phyloP scores from a whole-genome alignment of 2,113 vertebrate genomes.

The Junco hyemalis region DNA sequence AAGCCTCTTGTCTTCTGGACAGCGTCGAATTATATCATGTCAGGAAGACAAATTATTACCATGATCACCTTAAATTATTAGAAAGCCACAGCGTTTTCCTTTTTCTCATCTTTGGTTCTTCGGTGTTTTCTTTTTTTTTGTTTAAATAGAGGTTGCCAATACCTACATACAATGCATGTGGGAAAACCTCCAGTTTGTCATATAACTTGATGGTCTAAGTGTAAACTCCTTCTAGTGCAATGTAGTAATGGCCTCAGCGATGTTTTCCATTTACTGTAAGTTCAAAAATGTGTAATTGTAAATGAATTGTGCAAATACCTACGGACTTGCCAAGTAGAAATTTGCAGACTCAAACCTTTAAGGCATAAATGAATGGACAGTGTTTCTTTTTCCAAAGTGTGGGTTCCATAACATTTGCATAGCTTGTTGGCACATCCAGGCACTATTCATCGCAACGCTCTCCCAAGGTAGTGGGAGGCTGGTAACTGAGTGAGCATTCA shows the following conservation, averaged over 20 bases:
- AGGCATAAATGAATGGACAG: background rate
- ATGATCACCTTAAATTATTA: background rate
- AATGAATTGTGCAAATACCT: background rate
- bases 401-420: background rate
- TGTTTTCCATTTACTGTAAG: background rate
- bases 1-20: background rate
- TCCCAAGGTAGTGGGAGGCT: background rate
- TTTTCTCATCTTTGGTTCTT: background rate
- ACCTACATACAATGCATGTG: rapidly evolving
- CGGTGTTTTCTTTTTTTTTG: too few species aligned
- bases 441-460: background rate
- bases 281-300: background rate
- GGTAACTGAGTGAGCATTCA: background rate
- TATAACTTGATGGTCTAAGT: background rate
- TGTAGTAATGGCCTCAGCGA: background rate
- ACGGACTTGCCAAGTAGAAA: background rate
- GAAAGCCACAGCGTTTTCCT: background rate
- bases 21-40: background rate
- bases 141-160: background rate
- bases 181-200: background rate
- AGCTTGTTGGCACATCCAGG: background rate
- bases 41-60: background rate
- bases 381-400: background rate
- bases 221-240: background rate
- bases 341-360: background rate